Evolutionary conservation across 2,113 vertebrate genomes (phyloP).

Genomic region (Lagopus muta): DNA sequence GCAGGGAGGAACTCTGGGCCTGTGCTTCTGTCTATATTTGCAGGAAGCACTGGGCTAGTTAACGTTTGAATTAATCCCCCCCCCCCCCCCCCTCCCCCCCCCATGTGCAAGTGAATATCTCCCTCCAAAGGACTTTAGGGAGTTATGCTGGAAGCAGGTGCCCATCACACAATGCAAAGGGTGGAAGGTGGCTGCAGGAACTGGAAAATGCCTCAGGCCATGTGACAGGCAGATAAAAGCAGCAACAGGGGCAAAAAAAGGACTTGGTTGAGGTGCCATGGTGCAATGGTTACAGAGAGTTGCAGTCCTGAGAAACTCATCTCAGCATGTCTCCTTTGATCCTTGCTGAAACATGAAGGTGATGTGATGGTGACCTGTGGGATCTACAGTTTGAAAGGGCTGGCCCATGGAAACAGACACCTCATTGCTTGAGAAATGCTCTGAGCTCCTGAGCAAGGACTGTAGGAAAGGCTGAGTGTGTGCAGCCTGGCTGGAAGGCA

Average conservation of each 20-base stretch:
- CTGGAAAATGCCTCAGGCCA: not conserved
- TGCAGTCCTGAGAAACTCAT: not conserved
- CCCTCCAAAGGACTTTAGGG: not conserved
- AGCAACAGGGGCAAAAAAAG: not conserved
- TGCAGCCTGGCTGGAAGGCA: not conserved
- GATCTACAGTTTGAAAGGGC: not conserved
- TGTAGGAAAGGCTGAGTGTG: not conserved
- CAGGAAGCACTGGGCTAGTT: not conserved
- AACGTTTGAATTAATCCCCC: not conserved
- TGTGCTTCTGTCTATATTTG: not conserved
- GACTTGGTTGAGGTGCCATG: not conserved
- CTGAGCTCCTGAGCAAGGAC: not conserved
- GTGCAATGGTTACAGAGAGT: not conserved
- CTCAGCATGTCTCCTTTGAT: not conserved
- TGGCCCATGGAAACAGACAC: not conserved
- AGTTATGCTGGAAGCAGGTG: not conserved
- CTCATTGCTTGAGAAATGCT: not conserved
- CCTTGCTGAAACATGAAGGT: not conserved
- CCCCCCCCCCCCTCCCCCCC: not conserved
- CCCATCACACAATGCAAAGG: not conserved
- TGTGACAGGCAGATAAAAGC: not conserved
- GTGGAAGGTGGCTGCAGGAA: not conserved
- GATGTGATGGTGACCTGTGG: not conserved
- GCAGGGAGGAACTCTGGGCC: not conserved
- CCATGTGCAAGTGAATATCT: not conserved